Evolutionary conservation across 2,797 vertebrate species (phyloP), one percentile per base, ranked within the genome.

Genomic region (Meda fulgida): DNA sequence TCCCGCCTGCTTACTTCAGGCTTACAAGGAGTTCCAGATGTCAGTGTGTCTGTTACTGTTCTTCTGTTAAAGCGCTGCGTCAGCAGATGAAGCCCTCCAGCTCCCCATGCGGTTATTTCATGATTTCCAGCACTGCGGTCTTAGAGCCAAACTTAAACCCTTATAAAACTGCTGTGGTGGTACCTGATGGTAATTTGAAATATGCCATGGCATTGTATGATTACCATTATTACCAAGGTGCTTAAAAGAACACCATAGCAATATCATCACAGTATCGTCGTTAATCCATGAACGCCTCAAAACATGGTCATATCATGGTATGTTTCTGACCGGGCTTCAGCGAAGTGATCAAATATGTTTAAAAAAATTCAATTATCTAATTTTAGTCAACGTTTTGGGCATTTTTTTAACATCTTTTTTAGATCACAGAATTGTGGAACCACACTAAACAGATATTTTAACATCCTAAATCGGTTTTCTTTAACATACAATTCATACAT

Each of bases 1-100:
- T 89, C 91, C 91, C 92, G 92, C 91, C 92, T 92, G 91, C 89
- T 93, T 90, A 83, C 91, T 91, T 48, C 90, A 89, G 88, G 78
- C 78, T 79, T 72, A 79, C 81, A 93, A 93, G 83, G 18, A 92
- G 89, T 93, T 94, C 93, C 94, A 95, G 92, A 94, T 94, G 93
- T 51, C 43, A 90, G 88, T 84, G 26, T 31, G 69, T 80, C 81
- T 60, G 85, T 86, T 90, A 58, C 85, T 63, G 48, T 73, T 71
- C 43, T 81, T 38, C 76, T 84, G 86, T 85, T 31, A 87, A 92
- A 92, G 5, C 0, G 43, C 80, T 58, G 91, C 89, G 92, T 93
- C 94, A 93, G 94, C 88, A 92, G 91, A 92, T 93, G 87, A 89
- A 73, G 87, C 84, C 87, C 89, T 90, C 84, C 84, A 87, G 78